Base-by-base conservation (phyloP, 2,888 invertebrate species). In the Rhingia campestris region DNA sequence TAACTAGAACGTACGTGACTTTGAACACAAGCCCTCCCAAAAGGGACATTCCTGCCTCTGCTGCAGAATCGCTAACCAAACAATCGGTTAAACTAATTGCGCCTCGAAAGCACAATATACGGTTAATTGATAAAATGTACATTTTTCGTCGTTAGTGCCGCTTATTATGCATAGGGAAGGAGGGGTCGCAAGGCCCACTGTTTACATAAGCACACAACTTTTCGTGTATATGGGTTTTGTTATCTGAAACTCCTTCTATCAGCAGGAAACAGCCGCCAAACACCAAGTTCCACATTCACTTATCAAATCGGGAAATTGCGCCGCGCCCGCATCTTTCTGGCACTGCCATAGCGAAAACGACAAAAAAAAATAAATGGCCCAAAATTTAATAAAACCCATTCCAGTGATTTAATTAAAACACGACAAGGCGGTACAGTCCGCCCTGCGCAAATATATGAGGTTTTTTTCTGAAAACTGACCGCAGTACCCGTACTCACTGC, bases 381-480 rank as follows among this genome's bases (percentile, higher is more conserved):
- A 10, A 30, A 0, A 64, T 51, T 53, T 41, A 45, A 67, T 54
- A 39, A 54, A 76, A 73, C 35, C 35, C 66, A 64, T 49, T 73
- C 30, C 33, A 74, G 69, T 81, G 74, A 81, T 81, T 81, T 72
- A 81, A 81, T 76, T 81, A 66, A 81, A 81, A 47, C 64, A 72
- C 72, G 45, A 33, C 64, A 66, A 14, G 39, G 58, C 49, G 53
- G 35, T n/a, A 63, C 32, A 39, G 49, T 30, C 54, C 41, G 51
- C 37, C 47, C 54, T 54, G 30, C 45, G 43, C 53, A 66, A 66
- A 58, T 64, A 33, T 53, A 35, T 43, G 30, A 37, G 43, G 33
- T 59, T 49, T 54, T 63, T 53, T 32, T 49, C 39, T 32, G 6
- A 49, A 61, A 73, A 69, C 47, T 63, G 58, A 70, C 58, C 69